Base-by-base conservation (phyloP, 2,888 invertebrate species). In the Ditula angustiorana region DNA sequence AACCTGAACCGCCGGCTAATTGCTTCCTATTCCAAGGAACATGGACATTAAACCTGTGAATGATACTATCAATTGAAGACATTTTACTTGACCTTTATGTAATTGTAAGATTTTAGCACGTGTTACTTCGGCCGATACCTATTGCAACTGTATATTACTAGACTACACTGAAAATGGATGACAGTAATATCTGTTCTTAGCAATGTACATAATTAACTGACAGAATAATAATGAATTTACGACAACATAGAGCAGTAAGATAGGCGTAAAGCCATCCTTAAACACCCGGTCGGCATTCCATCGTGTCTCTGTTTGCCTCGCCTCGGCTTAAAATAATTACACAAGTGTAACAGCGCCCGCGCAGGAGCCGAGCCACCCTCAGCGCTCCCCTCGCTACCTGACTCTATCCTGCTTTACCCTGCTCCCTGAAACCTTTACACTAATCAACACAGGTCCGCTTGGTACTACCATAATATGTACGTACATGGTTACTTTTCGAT, bases 251-350 rank as follows among this genome's bases (percentile, higher is more conserved):
- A 50, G 50, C 16, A n/a, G 24, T 24, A 26, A 49, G 26, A 35
- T 65, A 66, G 55, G 64, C 67, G 69, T 69, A 65, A 66, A 69
- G 62, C 67, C 63, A 68, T 78, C 73, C 73, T 79, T 76, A 78
- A 79, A 80, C 78, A 83, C 76, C 80, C 74, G 74, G 81, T 77
- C 79, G 73, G 81, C 88, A 90, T 90, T 88, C 90, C 88, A 78
- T 70, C 68, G 74, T 72, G 76, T 78, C 78, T 81, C 79, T 88
- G 86, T 88, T 86, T 85, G 81, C 82, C 72, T 79, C 82, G 81
- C 74, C 73, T 80, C 78, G 74, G 85, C 90, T 90, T 87, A 88
- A 89, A 90, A 90, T 92, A 90, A 91, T 90, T 89, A 90, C 85
- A 88, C 88, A 90, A 91, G 91, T 92, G 90, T 80, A 79, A 74